Evolutionary conservation across 2,797 vertebrate species (phyloP), one percentile per base, ranked within the genome.

Genomic region (Antrozous pallidus): DNA sequence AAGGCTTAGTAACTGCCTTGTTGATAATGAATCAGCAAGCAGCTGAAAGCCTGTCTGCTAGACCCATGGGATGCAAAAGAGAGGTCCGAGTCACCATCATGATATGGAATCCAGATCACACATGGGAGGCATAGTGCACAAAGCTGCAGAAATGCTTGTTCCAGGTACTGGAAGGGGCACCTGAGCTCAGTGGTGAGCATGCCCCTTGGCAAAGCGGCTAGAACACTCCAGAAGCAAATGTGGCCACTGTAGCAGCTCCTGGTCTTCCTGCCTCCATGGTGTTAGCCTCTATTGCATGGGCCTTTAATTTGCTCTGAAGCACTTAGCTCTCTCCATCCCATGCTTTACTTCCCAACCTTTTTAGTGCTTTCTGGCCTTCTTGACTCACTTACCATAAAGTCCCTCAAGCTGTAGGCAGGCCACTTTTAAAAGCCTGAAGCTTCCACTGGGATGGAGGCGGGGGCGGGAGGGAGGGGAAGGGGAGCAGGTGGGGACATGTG

Each of bases 11-110:
- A 54, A 78, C 9, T 63, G 24, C 70, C 47, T 94, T 40, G 36
- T 28, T 58, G 80, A 86, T 80, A 79, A 12, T 94, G 81, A 94
- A 75, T 88, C 73, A 82, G 42, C 47, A 40, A 73, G 17, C 36
- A 40, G 71, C n/a, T 78, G 31, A 88, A 63, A 10, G 58, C 26
- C 38, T 85, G 22, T 54, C 65, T 88, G 12, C 75, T 26, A n/a
- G 45, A 67, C 75, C 58, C 49, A 2, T 7, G 31, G n/a, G 58
- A 79, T 61, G 38, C 38, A 69, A 38, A 58, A 61, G 54, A 78
- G 51, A 75, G 77, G 13, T 26, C 51, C 0, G 1, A 58, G 18
- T 78, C n/a, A 16, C 47, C 74, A 10, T 17, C 26, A 13, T 13
- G 56, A 65, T 24, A 8, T 7, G 33, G 70, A 51, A 51, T 51